Conservation (phyloP, 2,113 vertebrate genomes). For the Rhizomys pruinosus region DNA sequence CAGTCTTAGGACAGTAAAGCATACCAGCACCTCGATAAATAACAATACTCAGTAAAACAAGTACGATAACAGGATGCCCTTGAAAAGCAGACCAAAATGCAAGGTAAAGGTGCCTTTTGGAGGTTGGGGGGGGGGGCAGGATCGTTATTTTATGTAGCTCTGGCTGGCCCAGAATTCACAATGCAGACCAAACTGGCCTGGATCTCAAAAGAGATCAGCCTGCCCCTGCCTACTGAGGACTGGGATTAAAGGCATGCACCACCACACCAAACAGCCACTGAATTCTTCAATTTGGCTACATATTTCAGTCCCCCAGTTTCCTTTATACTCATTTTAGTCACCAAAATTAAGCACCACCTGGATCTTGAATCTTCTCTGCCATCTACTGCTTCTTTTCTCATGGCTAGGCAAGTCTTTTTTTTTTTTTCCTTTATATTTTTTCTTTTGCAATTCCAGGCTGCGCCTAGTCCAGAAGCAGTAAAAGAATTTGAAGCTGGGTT, state of each 20-base stretch:
- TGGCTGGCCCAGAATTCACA: not conserved
- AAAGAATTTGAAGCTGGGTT: no score
- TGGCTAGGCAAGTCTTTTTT: not conserved
- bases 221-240: not conserved
- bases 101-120: not conserved
- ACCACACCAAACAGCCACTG: not conserved
- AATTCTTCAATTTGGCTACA: not conserved
- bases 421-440: not conserved
- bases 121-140: not conserved
- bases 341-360: not conserved
- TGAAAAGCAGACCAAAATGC: not conserved
- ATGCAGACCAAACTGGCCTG: not conserved
- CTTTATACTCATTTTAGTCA: not conserved
- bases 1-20: not conserved
- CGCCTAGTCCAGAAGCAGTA: no score
- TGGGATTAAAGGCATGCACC: not conserved
- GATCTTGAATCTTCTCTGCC: not conserved
- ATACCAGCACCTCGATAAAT: not conserved
- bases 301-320: not conserved
- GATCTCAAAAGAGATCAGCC: not conserved
- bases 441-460: not conserved
- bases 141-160: not conserved
- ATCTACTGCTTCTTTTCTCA: not conserved
- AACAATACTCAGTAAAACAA: not conserved
- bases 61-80: not conserved